Percentiles rank a stretch among this genome's conserved stretches.
phyloP scores from a whole-genome alignment of 30 jellyfish, hydroid and myxozoan genomes.

The Turritopsis dohrnii region DNA sequence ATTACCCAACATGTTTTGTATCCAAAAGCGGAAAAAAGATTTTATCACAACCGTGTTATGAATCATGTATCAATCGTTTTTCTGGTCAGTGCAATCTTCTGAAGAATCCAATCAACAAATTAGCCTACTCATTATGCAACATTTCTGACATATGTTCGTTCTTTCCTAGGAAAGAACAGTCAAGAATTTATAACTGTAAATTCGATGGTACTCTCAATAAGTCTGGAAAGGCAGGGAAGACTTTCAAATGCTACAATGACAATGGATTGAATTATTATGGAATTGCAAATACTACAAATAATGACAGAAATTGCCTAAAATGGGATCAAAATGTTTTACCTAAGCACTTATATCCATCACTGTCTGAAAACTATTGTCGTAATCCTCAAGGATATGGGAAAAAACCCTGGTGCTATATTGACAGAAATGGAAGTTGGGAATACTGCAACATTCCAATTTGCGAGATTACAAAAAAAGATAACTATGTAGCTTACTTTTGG shows the following conservation, averaged over 20 bases:
- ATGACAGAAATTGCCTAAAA: background rate
- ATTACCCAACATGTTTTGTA: background rate
- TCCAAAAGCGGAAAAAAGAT: background rate
- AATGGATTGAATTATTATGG: background rate
- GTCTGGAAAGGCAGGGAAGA: background rate
- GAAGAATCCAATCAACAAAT: background rate
- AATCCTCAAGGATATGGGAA: background rate
- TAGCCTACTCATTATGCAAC: background rate
- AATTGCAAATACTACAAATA: background rate
- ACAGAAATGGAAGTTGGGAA: background rate
- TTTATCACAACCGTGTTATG: background rate
- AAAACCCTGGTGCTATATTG: background rate
- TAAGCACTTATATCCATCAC: background rate
- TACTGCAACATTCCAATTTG: background rate
- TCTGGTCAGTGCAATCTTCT: background rate
- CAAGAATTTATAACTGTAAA: background rate
- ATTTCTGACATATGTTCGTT: background rate
- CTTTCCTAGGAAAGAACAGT: background rate
- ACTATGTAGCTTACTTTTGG: background rate
- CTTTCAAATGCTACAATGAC: background rate
- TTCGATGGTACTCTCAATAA: background rate
- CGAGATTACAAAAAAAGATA: background rate
- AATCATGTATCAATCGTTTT: background rate
- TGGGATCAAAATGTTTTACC: background rate
- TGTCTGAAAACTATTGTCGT: background rate